Evolutionary conservation across 2,888 invertebrate genomes (phyloP).

Genomic region (Cephus nigrinus): DNA sequence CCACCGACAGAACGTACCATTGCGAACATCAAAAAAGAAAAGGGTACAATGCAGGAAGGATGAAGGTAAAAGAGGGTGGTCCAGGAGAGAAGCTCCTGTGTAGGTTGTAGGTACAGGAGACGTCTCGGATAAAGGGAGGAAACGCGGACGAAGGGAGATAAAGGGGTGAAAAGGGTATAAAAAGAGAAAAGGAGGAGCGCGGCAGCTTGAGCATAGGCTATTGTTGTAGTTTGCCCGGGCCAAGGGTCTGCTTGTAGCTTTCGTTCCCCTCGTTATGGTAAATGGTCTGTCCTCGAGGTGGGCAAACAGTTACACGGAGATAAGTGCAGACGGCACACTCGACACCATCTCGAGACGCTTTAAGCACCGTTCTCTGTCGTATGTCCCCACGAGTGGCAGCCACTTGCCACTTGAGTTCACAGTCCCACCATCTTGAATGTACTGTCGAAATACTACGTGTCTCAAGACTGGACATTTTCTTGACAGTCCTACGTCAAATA

Average conservation of each 20-base stretch:
- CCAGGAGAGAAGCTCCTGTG: slow-evolving; percentile 10
- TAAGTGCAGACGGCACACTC: slow-evolving; percentile 48
- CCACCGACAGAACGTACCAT: neutral
- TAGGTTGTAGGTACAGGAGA: neutral
- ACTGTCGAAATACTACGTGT: neutral
- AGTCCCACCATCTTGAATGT: neutral
- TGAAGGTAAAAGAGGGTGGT: slow-evolving; percentile 1
- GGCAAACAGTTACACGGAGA: slow-evolving; percentile 59
- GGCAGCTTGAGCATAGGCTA: slow-evolving; percentile 25
- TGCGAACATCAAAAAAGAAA: neutral
- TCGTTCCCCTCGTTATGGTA: slow-evolving; percentile 61
- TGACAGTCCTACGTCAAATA: neutral
- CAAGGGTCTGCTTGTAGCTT: slow-evolving; percentile 43
- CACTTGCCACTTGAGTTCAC: slow-evolving; percentile 15
- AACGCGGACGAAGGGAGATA: slow-evolving; percentile 4
- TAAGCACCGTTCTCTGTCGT: slow-evolving; percentile 38
- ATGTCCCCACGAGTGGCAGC: slow-evolving; percentile 20
- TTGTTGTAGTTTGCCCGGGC: slow-evolving; percentile 39
- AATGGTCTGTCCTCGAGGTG: slow-evolving; percentile 59
- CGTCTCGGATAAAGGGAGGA: neutral
- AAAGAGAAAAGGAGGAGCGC: slow-evolving; percentile 18
- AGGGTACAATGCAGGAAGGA: neutral
- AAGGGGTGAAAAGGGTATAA: slow-evolving; percentile 14
- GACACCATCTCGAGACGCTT: slow-evolving; percentile 56
- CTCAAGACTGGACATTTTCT: neutral